These are phyloP conservation scores for Panthera tigris DNA, from an alignment of 2,113 vertebrate genomes.

Conservation along the genomic window DNA sequence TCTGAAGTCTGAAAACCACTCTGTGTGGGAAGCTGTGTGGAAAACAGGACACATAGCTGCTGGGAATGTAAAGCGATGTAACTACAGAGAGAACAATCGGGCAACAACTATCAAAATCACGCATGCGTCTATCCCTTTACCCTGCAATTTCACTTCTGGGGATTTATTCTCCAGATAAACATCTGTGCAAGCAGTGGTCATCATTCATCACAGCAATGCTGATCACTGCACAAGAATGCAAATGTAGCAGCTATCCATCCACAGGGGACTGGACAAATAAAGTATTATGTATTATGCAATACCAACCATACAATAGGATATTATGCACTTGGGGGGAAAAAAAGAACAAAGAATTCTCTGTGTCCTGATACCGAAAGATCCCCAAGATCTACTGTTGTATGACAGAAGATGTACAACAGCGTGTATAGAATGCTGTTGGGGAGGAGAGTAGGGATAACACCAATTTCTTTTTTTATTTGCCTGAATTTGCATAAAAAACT, in stretches of 20 bases:
- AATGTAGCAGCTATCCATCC: background rate
- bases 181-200: background rate
- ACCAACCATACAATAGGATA: background rate
- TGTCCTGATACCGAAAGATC: background rate
- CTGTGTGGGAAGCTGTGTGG: background rate
- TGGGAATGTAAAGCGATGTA: background rate
- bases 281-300: background rate
- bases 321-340: background rate
- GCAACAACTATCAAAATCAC: background rate
- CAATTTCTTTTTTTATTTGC: background rate
- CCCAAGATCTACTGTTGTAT: background rate
- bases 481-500: background rate
- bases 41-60: background rate
- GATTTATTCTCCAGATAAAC: background rate
- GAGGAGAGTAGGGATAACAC: no score
- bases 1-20: background rate
- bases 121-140: background rate
- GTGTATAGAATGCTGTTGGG: background rate
- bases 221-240: background rate
- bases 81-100: background rate
- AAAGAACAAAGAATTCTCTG: constrained; percentile 6
- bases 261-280: background rate
- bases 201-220: background rate
- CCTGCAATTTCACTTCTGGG: background rate
- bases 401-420: background rate